These are phyloP conservation scores for Blastomussa wellsi DNA, from an alignment of 92 coral and sea anemone species.

Conservation along the genomic window DNA sequence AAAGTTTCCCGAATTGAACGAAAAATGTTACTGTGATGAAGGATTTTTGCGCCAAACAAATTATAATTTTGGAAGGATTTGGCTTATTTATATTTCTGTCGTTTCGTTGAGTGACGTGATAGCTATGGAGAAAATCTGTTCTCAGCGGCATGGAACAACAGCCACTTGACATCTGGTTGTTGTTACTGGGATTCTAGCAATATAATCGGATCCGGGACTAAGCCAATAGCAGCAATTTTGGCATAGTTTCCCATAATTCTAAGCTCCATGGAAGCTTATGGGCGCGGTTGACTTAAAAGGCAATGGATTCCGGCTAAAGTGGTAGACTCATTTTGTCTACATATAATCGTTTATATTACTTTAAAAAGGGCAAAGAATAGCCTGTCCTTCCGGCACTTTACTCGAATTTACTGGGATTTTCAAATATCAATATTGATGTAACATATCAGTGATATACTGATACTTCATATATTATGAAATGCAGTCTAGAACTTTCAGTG, in stretches of 20 bases:
- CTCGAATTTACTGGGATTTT: too few relatives aligned
- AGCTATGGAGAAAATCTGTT: background rate
- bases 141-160: background rate
- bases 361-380: too few relatives aligned
- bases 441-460: too few relatives aligned
- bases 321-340: background rate
- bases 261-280: background rate
- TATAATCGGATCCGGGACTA: background rate
- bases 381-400: too few relatives aligned
- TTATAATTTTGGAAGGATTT: background rate
- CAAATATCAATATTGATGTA: too few relatives aligned
- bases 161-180: background rate
- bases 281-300: background rate
- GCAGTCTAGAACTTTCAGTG: too few relatives aligned
- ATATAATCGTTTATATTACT: too few relatives aligned
- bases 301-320: background rate
- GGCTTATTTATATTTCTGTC: background rate
- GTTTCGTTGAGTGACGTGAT: background rate
- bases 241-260: background rate
- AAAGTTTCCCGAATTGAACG: background rate
- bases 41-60: background rate
- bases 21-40: background rate
- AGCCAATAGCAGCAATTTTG: background rate
- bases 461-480: too few relatives aligned
- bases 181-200: background rate